These are phyloP conservation scores for Balaenoptera acutorostrata DNA, from an alignment of 2,113 vertebrate genomes.

Conservation along the genomic window DNA sequence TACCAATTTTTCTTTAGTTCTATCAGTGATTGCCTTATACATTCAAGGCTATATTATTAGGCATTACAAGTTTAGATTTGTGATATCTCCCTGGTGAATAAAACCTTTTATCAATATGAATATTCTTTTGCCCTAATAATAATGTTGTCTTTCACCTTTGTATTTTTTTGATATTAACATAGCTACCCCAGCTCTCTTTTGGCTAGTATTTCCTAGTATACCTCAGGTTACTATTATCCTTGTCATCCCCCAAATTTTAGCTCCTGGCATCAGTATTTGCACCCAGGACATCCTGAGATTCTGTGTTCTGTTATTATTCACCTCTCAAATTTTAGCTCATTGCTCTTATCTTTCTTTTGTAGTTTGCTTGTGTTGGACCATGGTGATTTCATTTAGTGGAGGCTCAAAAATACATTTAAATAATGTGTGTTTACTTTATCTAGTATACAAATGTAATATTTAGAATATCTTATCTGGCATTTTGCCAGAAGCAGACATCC, in stretches of 20 bases:
- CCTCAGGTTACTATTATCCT: background rate
- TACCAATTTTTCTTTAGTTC: background rate
- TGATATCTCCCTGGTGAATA: background rate
- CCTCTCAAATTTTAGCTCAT: background rate
- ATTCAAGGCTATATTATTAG: background rate
- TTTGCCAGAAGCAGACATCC: background rate
- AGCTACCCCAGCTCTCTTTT: background rate
- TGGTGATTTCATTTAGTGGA: background rate
- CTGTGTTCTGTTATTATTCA: background rate
- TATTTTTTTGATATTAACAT: background rate
- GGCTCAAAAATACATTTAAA: background rate
- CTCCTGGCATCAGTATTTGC: background rate
- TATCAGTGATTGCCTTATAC: background rate
- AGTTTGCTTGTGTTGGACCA: background rate
- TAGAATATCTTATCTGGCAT: background rate
- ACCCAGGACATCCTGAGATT: background rate
- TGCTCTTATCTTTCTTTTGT: background rate
- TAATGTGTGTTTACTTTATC: background rate
- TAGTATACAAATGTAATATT: background rate
- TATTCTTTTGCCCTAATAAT: background rate
- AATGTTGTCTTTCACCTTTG: background rate
- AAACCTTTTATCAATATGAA: background rate
- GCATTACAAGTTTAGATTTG: background rate
- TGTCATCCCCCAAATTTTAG: background rate
- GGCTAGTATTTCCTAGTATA: background rate